These are phyloP conservation scores for Belgica antarctica DNA, from an alignment of 2,888 invertebrate species.

Conservation along the genomic window DNA sequence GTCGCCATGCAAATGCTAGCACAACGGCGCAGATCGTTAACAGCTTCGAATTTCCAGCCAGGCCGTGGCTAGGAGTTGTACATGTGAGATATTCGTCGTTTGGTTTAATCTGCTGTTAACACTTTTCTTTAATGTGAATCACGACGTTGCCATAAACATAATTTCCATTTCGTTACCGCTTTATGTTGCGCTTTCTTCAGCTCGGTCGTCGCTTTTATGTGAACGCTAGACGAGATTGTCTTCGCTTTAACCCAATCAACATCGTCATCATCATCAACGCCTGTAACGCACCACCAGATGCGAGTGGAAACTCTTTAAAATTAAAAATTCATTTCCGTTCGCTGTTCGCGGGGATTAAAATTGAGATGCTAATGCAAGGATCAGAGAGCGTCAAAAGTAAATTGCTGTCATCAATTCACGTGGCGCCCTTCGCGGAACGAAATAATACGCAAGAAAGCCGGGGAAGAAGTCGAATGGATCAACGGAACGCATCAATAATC, in stretches of 20 bases:
- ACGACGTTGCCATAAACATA: slow-evolving; percentile 36
- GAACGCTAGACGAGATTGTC: neutral
- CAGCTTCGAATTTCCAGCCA: slow-evolving; percentile 10
- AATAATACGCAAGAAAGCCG: too few species aligned
- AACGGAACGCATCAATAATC: slow-evolving; percentile 43
- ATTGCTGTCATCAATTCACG: slow-evolving; percentile 34
- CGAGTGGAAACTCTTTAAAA: neutral
- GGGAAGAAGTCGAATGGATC: slow-evolving; percentile 37
- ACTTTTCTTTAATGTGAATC: slow-evolving; percentile 39
- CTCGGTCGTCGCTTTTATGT: neutral
- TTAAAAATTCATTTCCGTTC: neutral
- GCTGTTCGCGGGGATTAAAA: slow-evolving; percentile 17
- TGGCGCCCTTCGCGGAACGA: too few species aligned
- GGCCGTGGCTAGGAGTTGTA: neutral
- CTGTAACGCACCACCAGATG: too few species aligned
- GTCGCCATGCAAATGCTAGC: too few species aligned
- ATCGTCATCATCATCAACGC: neutral
- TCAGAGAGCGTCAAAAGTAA: slow-evolving; percentile 25
- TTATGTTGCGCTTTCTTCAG: neutral
- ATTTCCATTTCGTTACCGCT: slow-evolving; percentile 31
- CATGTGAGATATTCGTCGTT: too few species aligned
- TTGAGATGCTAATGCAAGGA: slow-evolving; percentile 12
- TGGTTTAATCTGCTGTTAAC: slow-evolving; percentile 37
- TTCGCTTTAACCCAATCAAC: neutral
- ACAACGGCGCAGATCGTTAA: slow-evolving; percentile 18